Conservation (phyloP, 2,113 vertebrate species). For the Istiophorus platypterus region DNA sequence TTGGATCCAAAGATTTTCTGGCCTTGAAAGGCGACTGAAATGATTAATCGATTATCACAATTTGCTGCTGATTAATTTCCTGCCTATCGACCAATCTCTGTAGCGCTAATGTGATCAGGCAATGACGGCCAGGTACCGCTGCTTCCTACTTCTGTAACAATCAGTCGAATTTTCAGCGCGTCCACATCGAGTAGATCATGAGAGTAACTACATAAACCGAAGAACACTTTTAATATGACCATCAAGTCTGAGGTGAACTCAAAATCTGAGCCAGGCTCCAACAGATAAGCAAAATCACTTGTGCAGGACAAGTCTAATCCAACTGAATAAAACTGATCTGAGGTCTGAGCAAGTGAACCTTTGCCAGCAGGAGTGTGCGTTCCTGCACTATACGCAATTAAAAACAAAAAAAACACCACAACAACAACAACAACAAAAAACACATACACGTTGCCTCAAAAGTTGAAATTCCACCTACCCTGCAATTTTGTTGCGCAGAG, state of each 20-base stretch:
- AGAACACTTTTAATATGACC: background rate
- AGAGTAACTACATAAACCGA: background rate
- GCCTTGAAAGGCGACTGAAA: too few relatives aligned
- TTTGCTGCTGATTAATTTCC: too few relatives aligned
- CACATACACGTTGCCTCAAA: too few relatives aligned
- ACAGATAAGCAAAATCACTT: background rate
- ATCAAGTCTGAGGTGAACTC: background rate
- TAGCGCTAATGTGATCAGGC: too few relatives aligned
- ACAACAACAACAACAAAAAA: too few relatives aligned
- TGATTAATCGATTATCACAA: too few relatives aligned
- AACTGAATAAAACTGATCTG: background rate
- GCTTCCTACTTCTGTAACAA: too few relatives aligned
- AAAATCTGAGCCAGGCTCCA: background rate
- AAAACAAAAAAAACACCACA: background rate
- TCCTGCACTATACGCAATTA: background rate
- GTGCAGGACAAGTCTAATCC: background rate
- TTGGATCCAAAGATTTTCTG: too few relatives aligned
- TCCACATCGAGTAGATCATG: background rate
- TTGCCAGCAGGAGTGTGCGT: background rate
- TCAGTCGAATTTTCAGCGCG: too few relatives aligned
- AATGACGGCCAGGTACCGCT: too few relatives aligned
- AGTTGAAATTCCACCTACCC: conserved; percentile 83
- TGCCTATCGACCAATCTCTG: too few relatives aligned
- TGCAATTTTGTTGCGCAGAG: conserved; percentile 97
- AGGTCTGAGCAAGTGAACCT: background rate